phyloP scores from a whole-genome alignment of 2,888 invertebrate species.

The Panorpa germanica region DNA sequence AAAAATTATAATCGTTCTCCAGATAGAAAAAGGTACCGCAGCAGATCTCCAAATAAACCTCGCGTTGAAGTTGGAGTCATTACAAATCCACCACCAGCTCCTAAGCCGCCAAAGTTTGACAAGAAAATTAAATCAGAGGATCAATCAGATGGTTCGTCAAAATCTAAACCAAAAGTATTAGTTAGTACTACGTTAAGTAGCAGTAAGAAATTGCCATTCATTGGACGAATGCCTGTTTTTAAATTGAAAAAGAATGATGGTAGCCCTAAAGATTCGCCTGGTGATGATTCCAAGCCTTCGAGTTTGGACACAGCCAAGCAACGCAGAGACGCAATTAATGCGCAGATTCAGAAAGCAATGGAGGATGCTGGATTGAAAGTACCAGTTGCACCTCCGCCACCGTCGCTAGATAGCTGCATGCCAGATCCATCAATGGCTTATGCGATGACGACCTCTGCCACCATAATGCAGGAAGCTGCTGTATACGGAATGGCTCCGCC shows the following conservation, averaged over 20 bases:
- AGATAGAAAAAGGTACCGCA: conserved; percentile 9
- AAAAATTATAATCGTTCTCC: not conserved
- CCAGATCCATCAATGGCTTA: conserved; percentile 25
- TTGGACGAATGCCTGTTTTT: conserved; percentile 70
- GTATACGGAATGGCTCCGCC: conserved; percentile 23
- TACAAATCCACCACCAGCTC: conserved; percentile 16
- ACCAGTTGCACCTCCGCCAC: not conserved
- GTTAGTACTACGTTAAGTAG: conserved; percentile 6
- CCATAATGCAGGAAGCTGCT: no score
- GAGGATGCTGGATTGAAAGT: conserved; percentile 19
- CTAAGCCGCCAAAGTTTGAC: not conserved
- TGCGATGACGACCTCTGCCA: no score
- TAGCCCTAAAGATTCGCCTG: no score
- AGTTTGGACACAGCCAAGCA: no score
- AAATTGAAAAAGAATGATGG: conserved; percentile 32
- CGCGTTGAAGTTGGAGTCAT: conserved; percentile 22
- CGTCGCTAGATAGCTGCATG: conserved; percentile 21
- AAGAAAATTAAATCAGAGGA: conserved; percentile 12
- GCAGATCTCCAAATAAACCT: conserved; percentile 10
- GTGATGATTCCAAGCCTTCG: no score
- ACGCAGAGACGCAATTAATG: conserved; percentile 25
- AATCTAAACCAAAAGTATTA: conserved; percentile 16
- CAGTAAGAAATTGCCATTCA: conserved; percentile 62
- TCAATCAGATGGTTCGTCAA: conserved; percentile 15
- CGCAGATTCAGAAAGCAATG: conserved; percentile 16